Conservation (phyloP, 2,888 invertebrate species). For the Drosophila merina region DNA sequence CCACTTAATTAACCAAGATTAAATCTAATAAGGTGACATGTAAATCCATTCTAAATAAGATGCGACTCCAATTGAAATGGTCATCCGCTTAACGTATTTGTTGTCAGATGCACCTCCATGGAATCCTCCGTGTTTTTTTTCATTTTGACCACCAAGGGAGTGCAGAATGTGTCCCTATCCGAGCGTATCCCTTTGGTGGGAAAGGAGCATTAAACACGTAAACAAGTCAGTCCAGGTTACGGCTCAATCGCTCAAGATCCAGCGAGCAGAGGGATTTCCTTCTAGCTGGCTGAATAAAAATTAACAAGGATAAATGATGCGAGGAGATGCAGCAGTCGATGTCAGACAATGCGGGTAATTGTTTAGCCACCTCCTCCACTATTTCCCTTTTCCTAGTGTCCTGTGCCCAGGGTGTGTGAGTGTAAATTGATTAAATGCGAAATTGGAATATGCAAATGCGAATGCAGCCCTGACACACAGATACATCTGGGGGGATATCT, state of each 20-base stretch:
- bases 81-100: no score
- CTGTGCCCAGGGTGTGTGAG: slow-evolving; percentile 34
- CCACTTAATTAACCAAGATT: background rate
- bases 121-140: background rate
- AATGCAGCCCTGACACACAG: slow-evolving; percentile 34
- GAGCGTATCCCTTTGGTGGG: background rate
- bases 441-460: slow-evolving; percentile 72
- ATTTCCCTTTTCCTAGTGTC: slow-evolving; percentile 21
- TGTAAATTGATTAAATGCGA: slow-evolving; percentile 74
- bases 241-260: slow-evolving; percentile 67
- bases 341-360: slow-evolving; percentile 50
- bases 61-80: slow-evolving; percentile 5
- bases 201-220: slow-evolving; percentile 55
- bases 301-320: slow-evolving; percentile 82
- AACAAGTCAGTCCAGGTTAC: slow-evolving; percentile 73
- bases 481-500: slow-evolving; percentile 3
- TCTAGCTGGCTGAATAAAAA: slow-evolving; percentile 68
- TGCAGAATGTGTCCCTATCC: slow-evolving; percentile 12
- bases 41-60: background rate
- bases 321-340: slow-evolving; percentile 53
- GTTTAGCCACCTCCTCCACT: slow-evolving; percentile 25
- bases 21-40: background rate
- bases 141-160: slow-evolving; percentile 25
- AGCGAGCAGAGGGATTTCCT: slow-evolving; percentile 45
- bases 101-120: no score